These are phyloP conservation scores for Chelonia mydas DNA, from an alignment of 2,797 vertebrate species.

Conservation along the genomic window DNA sequence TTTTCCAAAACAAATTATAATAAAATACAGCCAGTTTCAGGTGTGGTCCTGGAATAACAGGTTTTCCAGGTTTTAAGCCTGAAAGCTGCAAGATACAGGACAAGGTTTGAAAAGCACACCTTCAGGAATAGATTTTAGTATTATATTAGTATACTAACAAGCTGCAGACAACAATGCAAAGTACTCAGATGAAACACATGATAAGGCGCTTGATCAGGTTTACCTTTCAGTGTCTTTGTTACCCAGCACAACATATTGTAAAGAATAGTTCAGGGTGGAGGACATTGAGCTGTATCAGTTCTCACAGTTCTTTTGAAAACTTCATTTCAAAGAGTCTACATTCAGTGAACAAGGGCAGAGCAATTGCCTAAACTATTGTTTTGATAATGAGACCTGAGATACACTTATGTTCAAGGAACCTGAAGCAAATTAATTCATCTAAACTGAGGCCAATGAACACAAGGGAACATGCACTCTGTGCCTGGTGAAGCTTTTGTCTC, in stretches of 20 bases:
- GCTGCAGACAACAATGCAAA: background rate
- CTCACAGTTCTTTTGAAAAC: background rate
- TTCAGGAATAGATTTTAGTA: background rate
- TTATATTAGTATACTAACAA: background rate
- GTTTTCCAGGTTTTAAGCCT: background rate
- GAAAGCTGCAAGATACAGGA: background rate
- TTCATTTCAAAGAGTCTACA: background rate
- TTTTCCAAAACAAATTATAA: background rate
- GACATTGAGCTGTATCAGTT: background rate
- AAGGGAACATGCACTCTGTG: background rate
- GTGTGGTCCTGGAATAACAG: background rate
- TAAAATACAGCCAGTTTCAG: background rate
- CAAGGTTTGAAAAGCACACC: background rate
- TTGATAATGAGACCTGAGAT: background rate
- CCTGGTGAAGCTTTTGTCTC: background rate
- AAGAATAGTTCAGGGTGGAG: background rate
- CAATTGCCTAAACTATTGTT: background rate
- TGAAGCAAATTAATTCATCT: background rate
- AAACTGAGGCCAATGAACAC: background rate
- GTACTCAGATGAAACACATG: background rate
- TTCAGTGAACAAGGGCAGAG: background rate
- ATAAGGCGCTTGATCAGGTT: background rate
- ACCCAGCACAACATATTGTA: background rate
- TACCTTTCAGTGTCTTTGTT: background rate
- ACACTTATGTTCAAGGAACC: background rate